phyloP scores from a whole-genome alignment of 2,113 vertebrate species.

The Microcebus tavaratra region DNA sequence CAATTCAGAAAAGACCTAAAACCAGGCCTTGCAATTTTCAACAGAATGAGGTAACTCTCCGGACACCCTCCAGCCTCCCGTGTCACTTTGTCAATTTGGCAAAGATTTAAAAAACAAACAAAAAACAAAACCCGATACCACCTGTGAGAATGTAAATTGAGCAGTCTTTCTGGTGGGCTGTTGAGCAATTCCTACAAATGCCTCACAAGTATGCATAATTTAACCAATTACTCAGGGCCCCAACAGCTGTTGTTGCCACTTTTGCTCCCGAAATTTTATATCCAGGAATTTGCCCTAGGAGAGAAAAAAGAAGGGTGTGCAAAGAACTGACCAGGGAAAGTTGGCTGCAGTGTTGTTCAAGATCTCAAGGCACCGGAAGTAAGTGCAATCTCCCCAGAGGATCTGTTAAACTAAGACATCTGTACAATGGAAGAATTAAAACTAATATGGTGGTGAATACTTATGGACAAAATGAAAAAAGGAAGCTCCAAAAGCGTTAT shows the following conservation, averaged over 20 bases:
- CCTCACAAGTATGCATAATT: not conserved
- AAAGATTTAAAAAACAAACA: not conserved
- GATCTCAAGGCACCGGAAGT: not conserved
- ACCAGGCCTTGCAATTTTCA: not conserved
- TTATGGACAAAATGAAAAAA: not conserved
- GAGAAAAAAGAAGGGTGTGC: fast-evolving
- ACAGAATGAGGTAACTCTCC: not conserved
- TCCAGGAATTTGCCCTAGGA: not conserved
- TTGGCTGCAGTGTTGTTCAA: not conserved
- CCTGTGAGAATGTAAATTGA: not conserved
- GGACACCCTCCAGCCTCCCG: not conserved
- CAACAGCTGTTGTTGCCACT: not conserved
- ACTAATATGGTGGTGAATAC: not conserved
- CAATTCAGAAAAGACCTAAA: not conserved
- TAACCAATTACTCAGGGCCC: not conserved
- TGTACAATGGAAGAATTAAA: not conserved
- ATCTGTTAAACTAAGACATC: not conserved
- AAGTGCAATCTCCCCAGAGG: not conserved
- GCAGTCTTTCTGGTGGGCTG: not conserved
- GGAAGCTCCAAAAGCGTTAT: not conserved
- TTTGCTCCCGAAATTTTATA: not conserved
- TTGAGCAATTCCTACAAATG: not conserved
- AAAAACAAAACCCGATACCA: not conserved
- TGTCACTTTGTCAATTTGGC: not conserved
- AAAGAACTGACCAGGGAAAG: not conserved